Evolutionary conservation across 2,888 invertebrate species (phyloP), one percentile per base, ranked within the genome.

Genomic region (Agapostemon virescens): DNA sequence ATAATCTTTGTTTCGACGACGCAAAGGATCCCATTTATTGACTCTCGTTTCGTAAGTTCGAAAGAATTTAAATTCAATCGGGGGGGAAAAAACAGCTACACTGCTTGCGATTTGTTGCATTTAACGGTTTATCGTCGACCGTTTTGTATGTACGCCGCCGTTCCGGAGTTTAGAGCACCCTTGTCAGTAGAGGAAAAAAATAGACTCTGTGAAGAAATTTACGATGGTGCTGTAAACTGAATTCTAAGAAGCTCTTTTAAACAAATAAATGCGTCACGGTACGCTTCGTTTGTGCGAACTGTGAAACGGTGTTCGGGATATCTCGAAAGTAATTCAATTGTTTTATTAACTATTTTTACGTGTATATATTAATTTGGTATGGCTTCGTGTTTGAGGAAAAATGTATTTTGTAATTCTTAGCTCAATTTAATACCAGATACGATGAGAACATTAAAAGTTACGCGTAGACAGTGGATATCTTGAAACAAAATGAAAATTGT

Each of bases 21-120:
- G 69, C 69, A 77, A 77, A 69, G 72, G 40, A 49, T 23, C 3
- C 5, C 33, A 15, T 26, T 38, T 70, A 36, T 69, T 23, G 42
- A 66, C 55, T 33, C 26, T 11, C 38, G 63, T 33, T 64, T 64
- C 63, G 63, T 23, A 38, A 38, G 23, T 38, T 38, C n/a, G n/a
- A 40, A 38, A 30, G 33, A 61, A 61, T 61, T 33, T 11, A 2
- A 33, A 61, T 61, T 4, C 20, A 30, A 33, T 61, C 23, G 23
- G n/a, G n/a, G n/a, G n/a, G n/a, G 52, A 36, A 61, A 61, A 61
- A 36, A 23, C 9, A 30, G 33, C 11, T 33, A 9, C 30, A 23
- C 61, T 3, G 45, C 17, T 17, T 30, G 30, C 58, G 58, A 58
- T 58, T 58, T 30, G 58, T 20, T 58, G 15, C 23, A 20, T 26